phyloP scores from a whole-genome alignment of 2,888 invertebrate species.

The Colostygia pectinataria region DNA sequence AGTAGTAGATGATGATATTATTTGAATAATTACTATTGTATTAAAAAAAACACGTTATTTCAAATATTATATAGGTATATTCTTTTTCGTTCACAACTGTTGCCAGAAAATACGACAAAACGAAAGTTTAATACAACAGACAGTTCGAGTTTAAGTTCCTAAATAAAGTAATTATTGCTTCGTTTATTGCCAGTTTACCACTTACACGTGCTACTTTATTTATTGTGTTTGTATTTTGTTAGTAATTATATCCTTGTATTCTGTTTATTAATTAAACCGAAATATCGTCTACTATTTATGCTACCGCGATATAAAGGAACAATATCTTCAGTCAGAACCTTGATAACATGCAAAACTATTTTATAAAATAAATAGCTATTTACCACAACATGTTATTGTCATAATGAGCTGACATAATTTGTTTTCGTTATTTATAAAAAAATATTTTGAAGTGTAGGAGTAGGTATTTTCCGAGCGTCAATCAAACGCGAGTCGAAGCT shows the following conservation, averaged over 20 bases:
- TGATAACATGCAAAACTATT: too few relatives aligned
- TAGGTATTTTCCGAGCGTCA: too few relatives aligned
- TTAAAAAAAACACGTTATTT: too few relatives aligned
- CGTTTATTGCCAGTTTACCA: constrained; percentile 7
- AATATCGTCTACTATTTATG: constrained; percentile 4
- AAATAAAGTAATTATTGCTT: constrained; percentile 14
- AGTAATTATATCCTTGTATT: constrained; percentile 14
- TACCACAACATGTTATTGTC: too few relatives aligned
- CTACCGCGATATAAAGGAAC: neutral
- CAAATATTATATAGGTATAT: too few relatives aligned
- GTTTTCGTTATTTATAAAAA: too few relatives aligned
- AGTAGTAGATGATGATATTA: too few relatives aligned
- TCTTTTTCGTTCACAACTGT: neutral
- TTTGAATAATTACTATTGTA: too few relatives aligned
- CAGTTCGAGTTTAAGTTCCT: neutral
- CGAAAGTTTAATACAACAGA: neutral
- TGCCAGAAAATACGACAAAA: neutral
- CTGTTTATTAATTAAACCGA: constrained; percentile 16
- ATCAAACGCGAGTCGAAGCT: too few relatives aligned
- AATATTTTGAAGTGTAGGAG: too few relatives aligned
- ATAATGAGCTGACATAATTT: too few relatives aligned
- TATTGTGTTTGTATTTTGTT: constrained; percentile 15
- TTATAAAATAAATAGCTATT: too few relatives aligned
- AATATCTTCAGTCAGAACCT: neutral
- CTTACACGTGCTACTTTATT: constrained; percentile 27